phyloP scores from a whole-genome alignment of 2,797 vertebrate genomes.

The Cirrhinus mrigala region DNA sequence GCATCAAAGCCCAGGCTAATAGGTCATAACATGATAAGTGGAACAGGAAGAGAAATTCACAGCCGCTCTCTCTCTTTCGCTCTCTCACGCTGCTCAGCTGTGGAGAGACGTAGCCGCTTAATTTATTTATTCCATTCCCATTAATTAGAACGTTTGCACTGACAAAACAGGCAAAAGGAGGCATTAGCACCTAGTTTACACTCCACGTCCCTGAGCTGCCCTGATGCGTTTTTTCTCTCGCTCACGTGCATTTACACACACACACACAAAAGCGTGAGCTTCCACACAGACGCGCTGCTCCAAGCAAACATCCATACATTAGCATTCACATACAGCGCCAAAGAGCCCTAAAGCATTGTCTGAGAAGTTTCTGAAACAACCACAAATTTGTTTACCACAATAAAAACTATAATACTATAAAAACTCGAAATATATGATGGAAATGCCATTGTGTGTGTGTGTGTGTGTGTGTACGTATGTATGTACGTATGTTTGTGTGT shows the following conservation, averaged over 20 bases:
- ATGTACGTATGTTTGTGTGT: no score
- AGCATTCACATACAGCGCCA: constrained; percentile 23
- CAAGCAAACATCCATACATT: constrained; percentile 4
- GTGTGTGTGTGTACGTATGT: no score
- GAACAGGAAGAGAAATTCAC: constrained; percentile 46
- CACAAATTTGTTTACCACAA: neutral
- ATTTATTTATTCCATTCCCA: constrained; percentile 76
- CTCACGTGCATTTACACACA: constrained; percentile 55
- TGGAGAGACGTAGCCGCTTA: constrained; percentile 67
- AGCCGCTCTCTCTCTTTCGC: constrained; percentile 15
- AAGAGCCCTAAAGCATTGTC: neutral
- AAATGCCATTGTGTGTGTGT: neutral
- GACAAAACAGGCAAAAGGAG: constrained; percentile 72
- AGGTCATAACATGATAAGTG: constrained; percentile 44
- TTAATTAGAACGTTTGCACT: constrained; percentile 76
- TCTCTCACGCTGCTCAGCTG: constrained; percentile 63
- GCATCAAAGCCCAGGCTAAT: constrained; percentile 45
- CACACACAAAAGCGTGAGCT: constrained; percentile 52
- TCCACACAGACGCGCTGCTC: constrained; percentile 29
- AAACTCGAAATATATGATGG: neutral
- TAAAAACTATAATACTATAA: neutral
- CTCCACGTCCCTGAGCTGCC: constrained; percentile 68
- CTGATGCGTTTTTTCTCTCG: constrained; percentile 26
- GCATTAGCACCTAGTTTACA: constrained; percentile 77
- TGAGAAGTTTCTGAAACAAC: neutral